These are phyloP conservation scores for Leptocoma aspasia DNA, from an alignment of 2,113 vertebrate genomes.

Conservation along the genomic window DNA sequence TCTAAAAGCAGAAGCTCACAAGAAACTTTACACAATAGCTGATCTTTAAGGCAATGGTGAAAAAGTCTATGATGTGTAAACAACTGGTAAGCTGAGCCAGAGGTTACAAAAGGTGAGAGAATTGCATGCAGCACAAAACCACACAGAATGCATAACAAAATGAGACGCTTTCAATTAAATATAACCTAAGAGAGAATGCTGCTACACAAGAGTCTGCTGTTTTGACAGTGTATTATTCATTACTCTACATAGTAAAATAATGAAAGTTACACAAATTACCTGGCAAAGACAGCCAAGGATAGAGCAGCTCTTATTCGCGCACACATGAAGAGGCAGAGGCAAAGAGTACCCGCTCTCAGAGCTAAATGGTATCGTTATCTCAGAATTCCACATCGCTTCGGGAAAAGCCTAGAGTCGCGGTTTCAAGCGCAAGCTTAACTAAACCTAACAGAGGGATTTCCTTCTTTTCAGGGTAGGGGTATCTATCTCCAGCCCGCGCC, in stretches of 20 bases:
- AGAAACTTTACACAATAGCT: neutral
- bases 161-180: too few species aligned
- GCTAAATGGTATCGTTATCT: too few species aligned
- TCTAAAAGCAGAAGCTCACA: too few species aligned
- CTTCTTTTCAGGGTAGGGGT: neutral
- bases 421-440: neutral
- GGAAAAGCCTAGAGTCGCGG: neutral
- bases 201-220: too few species aligned
- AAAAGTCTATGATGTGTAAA: neutral
- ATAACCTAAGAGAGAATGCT: neutral
- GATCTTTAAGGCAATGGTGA: neutral
- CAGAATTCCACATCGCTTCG: rapidly evolving
- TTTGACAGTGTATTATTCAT: neutral
- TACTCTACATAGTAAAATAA: neutral
- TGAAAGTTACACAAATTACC: neutral
- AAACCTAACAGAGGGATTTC: neutral
- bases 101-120: neutral
- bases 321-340: too few species aligned
- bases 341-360: rapidly evolving
- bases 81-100: neutral
- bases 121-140: neutral
- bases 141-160: neutral
- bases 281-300: rapidly evolving
- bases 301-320: neutral
- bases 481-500: rapidly evolving